phyloP scores from a whole-genome alignment of 2,888 invertebrate genomes.

The Osmoderma eremita region DNA sequence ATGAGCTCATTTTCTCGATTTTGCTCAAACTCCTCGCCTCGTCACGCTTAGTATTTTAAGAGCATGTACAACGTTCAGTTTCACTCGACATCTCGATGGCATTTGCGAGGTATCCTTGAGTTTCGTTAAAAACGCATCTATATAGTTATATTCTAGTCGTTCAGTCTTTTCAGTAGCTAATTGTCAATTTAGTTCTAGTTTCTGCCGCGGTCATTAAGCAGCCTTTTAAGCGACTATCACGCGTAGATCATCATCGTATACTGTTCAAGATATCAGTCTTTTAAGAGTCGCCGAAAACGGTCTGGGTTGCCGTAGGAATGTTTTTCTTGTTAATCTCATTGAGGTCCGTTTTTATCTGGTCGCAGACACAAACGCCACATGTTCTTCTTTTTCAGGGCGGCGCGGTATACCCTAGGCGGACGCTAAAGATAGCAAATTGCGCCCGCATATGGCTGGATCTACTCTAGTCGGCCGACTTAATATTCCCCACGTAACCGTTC shows the following conservation, averaged over 20 bases:
- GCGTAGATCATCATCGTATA: slow-evolving; percentile 4
- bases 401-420: slow-evolving; percentile 5
- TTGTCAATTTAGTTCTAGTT: too few relatives aligned
- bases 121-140: too few relatives aligned
- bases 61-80: too few relatives aligned
- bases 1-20: too few relatives aligned
- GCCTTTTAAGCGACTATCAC: slow-evolving; percentile 14
- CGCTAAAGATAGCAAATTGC: slow-evolving; percentile 35
- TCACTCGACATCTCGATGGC: too few relatives aligned
- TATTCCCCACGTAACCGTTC: slow-evolving; percentile 22
- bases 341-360: slow-evolving; percentile 26
- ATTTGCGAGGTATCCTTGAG: too few relatives aligned
- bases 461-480: slow-evolving; percentile 23
- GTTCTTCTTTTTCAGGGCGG: slow-evolving; percentile 15
- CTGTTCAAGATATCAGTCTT: neutral
- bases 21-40: too few relatives aligned
- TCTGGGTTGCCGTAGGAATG: slow-evolving; percentile 18
- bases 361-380: slow-evolving; percentile 25
- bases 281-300: slow-evolving; percentile 5
- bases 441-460: slow-evolving; percentile 28
- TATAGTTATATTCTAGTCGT: too few relatives aligned
- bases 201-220: slow-evolving; percentile 1
- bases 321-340: slow-evolving; percentile 36
- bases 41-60: too few relatives aligned
- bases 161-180: too few relatives aligned